Evolutionary conservation across 2,888 invertebrate genomes (phyloP), one percentile per base, ranked within the genome.

Genomic region (Scotopteryx bipunctaria): DNA sequence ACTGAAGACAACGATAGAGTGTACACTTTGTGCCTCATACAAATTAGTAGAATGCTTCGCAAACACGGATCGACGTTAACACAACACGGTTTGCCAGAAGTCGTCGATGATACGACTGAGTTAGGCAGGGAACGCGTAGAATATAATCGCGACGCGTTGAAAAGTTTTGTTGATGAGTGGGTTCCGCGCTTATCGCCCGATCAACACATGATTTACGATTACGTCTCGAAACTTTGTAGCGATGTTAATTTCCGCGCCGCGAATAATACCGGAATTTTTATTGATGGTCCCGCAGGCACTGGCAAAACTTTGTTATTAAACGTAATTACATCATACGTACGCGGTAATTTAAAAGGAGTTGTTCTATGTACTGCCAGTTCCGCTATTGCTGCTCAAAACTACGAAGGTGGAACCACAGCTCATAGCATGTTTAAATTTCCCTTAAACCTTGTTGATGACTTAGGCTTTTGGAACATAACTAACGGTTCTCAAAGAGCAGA

Each of bases 81-180:
- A 25, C 15, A 38, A 27, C 27, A 27, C 25, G 38, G 19, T 19
- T 19, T 19, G 19, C 19, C 19, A 19, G 19, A 19, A 19, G 19
- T 19, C 2, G 19, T 4, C 3, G 40, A 40, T 15, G 9, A 16
- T 8, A 40, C 40, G n/a, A 40, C 40, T 1, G 40, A 40, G 11
- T 17, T 17, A 17, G 40, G 40, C 27, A 27, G 40, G 16, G 40
- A 40, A 27, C 29, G 27, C 27, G 16, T 40, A 11, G 40, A 40
- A 3, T 27, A 40, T 17, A 27, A 27, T 27, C 16, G 14, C 11
- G 40, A 17, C 3, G 5, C 2, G 3, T 14, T 36, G 3, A 2
- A 11, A 6, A 21, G 6, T 13, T 19, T 19, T 5, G 5, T 5
- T 5, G 19, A 19, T 19, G 3, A 19, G 19, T 19, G 19, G 19